phyloP scores from a whole-genome alignment of 1,140 invertebrate species.

The Euwallacea fornicatus region DNA sequence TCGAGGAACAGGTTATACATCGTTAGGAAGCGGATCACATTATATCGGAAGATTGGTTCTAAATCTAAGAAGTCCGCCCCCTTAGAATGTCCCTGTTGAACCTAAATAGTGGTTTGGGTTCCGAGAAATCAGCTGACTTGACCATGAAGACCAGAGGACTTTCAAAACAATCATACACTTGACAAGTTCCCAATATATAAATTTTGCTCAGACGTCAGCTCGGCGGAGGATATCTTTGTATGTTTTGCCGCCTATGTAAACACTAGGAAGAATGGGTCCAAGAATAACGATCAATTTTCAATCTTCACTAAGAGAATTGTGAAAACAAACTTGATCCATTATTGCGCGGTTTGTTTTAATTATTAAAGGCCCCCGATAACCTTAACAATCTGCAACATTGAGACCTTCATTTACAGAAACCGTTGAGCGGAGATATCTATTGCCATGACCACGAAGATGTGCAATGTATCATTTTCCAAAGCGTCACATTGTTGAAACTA shows the following conservation, averaged over 20 bases:
- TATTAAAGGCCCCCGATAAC: background rate
- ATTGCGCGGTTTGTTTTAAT: background rate
- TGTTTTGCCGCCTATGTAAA: slow-evolving; percentile 11
- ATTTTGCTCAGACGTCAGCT: slow-evolving; percentile 5
- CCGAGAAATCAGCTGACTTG: slow-evolving; percentile 29
- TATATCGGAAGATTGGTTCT: slow-evolving; percentile 1
- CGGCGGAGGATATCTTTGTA: slow-evolving; percentile 2
- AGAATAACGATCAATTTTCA: too few species aligned
- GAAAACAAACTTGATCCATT: too few species aligned
- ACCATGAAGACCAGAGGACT: slow-evolving; percentile 18
- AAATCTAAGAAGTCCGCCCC: background rate
- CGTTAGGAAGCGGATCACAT: slow-evolving; percentile 20
- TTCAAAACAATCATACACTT: slow-evolving; percentile 32
- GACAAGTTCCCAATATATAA: slow-evolving; percentile 33
- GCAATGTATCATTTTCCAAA: background rate
- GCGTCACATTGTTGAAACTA: background rate
- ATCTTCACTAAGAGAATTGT: too few species aligned
- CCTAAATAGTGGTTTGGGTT: slow-evolving; percentile 21
- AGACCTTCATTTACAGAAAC: background rate
- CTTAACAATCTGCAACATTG: background rate
- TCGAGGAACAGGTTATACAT: slow-evolving; percentile 29
- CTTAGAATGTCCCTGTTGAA: slow-evolving; percentile 7
- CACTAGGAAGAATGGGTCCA: background rate
- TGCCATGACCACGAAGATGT: background rate
- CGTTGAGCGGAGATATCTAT: too few species aligned